These are phyloP conservation scores for Microctonus hyperodae DNA, from an alignment of 2,888 invertebrate species.

Conservation along the genomic window DNA sequence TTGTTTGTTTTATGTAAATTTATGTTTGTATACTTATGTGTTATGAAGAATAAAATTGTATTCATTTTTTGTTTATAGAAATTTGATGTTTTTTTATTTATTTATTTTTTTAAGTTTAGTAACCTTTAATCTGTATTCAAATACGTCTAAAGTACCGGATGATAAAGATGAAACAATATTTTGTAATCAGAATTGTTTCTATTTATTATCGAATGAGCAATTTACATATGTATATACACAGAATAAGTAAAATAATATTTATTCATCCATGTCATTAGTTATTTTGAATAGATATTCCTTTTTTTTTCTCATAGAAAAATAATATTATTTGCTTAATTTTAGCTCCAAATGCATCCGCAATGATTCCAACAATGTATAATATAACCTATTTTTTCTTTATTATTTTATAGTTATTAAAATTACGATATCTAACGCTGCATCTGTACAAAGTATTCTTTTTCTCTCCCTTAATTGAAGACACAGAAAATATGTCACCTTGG, in stretches of 20 bases:
- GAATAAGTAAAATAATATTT: neutral
- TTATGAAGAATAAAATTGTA: too few relatives aligned
- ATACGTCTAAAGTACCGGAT: too few relatives aligned
- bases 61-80: too few relatives aligned
- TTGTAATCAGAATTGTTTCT: neutral
- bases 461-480: neutral
- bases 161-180: neutral
- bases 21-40: too few relatives aligned
- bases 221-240: neutral
- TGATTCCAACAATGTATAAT: constrained; percentile 2
- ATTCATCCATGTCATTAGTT: neutral
- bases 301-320: constrained; percentile 13
- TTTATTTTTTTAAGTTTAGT: too few relatives aligned
- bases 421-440: neutral
- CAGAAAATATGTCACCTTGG: neutral
- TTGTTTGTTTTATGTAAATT: too few relatives aligned
- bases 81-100: too few relatives aligned
- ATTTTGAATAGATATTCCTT: neutral
- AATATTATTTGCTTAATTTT: neutral
- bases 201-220: neutral
- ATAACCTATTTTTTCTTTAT: neutral
- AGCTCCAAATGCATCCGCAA: neutral
- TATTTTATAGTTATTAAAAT: neutral
- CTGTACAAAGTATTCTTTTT: neutral
- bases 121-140: too few relatives aligned